Percentiles rank a stretch among this genome's conserved stretches.
Conservation (phyloP, 92 coral and sea anemone genomes). For the Zoanthus gigantus region DNA sequence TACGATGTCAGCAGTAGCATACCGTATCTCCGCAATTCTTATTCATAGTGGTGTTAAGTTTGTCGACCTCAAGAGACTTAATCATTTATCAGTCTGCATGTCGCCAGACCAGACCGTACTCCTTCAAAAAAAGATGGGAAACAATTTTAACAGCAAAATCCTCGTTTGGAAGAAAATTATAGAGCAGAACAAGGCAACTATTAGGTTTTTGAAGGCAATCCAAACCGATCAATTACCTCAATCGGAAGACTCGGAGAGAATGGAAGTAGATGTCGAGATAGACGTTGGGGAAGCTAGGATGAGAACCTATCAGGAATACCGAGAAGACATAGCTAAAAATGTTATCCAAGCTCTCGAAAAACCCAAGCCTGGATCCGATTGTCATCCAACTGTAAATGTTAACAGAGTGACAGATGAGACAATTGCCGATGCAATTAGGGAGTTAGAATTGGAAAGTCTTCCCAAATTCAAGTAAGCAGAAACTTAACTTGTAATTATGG, state of each 20-base stretch:
- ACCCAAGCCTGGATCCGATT: neutral
- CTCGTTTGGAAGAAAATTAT: conserved; percentile 2
- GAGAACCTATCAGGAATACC: neutral
- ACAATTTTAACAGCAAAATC: conserved; percentile 28
- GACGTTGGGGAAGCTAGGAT: conserved; percentile 7
- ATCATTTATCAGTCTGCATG: conserved; percentile 53
- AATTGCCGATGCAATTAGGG: neutral
- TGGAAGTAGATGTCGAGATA: neutral
- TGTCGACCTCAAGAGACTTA: conserved; percentile 35
- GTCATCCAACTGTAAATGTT: neutral
- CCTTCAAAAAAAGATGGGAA: conserved; percentile 50
- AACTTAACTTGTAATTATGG: neutral
- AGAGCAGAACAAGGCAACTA: conserved; percentile 17
- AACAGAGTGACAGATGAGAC: conserved; percentile 6
- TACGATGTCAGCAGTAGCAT: conserved; percentile 50
- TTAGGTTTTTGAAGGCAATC: conserved; percentile 33
- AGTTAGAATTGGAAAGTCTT: conserved; percentile 1
- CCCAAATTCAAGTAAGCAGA: conserved; percentile 5
- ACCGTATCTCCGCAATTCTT: conserved; percentile 45
- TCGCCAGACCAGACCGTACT: conserved; percentile 26
- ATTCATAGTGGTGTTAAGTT: conserved; percentile 54
- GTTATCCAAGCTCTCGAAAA: conserved; percentile 1
- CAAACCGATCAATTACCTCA: neutral
- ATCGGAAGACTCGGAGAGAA: neutral
- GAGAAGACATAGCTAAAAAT: conserved; percentile 3